A percentile compares a stretch with the other conserved stretches of the same genome.
phyloP scores from a whole-genome alignment of 2,797 vertebrate genomes.

The Pseudocheirus occidentalis region DNA sequence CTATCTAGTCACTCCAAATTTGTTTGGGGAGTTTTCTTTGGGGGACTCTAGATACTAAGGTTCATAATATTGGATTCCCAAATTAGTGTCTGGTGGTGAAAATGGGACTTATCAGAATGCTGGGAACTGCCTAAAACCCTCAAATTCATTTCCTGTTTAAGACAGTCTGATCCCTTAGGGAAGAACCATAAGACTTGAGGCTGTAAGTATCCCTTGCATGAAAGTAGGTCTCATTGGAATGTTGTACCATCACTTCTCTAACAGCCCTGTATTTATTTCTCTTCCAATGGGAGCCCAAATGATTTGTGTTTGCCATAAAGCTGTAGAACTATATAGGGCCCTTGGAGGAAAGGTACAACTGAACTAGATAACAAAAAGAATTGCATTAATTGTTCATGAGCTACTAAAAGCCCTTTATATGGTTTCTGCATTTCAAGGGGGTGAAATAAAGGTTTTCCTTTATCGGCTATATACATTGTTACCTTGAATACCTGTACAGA shows the following conservation, averaged over 20 bases:
- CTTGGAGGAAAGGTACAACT: background rate
- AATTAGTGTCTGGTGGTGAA: background rate
- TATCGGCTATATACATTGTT: background rate
- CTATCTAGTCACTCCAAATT: too few relatives aligned
- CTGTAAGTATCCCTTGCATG: background rate
- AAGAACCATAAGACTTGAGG: background rate
- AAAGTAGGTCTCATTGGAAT: background rate
- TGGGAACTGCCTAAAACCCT: background rate
- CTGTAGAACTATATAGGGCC: background rate
- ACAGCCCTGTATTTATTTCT: background rate
- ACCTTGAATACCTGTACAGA: background rate
- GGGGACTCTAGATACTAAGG: too few relatives aligned
- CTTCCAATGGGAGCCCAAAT: background rate
- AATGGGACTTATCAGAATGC: background rate
- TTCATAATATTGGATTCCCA: background rate
- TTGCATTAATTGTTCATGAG: background rate
- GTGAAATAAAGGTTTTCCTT: background rate
- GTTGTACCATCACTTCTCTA: background rate
- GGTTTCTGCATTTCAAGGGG: background rate
- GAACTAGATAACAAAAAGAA: background rate
- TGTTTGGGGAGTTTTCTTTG: too few relatives aligned
- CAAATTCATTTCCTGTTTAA: background rate
- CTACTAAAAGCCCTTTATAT: background rate
- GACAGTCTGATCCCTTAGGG: background rate
- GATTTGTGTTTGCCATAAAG: background rate